A percentile compares a stretch with the other conserved stretches of the same genome.
Evolutionary conservation across 2,797 vertebrate species (phyloP).

Genomic region (Pogonophryne albipinna): DNA sequence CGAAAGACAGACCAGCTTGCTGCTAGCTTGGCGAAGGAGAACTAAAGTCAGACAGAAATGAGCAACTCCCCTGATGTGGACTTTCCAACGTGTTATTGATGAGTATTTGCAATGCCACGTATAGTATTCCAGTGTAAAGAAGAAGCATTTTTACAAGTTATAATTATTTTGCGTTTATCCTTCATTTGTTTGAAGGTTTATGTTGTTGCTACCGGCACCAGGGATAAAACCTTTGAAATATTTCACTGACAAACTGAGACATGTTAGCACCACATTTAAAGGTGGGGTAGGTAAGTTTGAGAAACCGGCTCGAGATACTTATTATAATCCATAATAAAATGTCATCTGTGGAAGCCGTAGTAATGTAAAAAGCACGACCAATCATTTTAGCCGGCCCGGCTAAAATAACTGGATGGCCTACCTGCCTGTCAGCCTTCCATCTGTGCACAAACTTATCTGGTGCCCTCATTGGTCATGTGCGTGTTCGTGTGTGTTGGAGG

Average conservation of each 20-base stretch:
- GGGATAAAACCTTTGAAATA: background rate
- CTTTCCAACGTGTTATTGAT: background rate
- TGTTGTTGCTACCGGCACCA: background rate
- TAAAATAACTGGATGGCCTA: too few relatives aligned
- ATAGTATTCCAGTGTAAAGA: background rate
- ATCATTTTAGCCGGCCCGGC: too few relatives aligned
- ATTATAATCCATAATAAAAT: too few relatives aligned
- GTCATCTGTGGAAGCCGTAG: too few relatives aligned
- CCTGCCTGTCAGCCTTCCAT: too few relatives aligned
- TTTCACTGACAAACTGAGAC: constrained; percentile 19
- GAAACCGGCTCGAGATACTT: too few relatives aligned
- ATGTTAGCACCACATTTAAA: constrained; percentile 8
- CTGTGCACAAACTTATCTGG: too few relatives aligned
- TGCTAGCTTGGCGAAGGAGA: too few relatives aligned
- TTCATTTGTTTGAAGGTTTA: background rate
- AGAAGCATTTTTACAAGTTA: background rate
- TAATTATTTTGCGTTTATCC: background rate
- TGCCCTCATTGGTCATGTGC: too few relatives aligned
- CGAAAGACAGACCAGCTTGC: background rate
- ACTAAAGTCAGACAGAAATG: background rate
- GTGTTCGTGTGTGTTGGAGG: too few relatives aligned
- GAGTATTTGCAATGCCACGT: background rate
- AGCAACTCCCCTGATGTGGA: background rate
- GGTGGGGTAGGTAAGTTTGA: too few relatives aligned
- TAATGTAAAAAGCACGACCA: too few relatives aligned